Evolutionary conservation across 1,140 invertebrate species (phyloP), one percentile per base, ranked within the genome.

Genomic region (Delia radicum): DNA sequence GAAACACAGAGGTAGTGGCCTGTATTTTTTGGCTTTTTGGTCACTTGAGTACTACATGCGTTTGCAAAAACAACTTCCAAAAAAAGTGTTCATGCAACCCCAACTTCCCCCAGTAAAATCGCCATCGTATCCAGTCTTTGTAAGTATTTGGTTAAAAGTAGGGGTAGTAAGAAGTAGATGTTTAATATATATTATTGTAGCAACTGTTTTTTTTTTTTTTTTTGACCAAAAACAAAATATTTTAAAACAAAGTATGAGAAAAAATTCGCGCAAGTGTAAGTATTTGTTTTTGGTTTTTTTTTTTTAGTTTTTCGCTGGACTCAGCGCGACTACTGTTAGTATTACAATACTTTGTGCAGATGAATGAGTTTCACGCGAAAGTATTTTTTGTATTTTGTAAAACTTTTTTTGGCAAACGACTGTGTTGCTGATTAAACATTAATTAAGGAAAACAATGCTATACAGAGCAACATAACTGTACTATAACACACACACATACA

Each of bases 381-480:
- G 48, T 55, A 21, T 55, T 55, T 55, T 55, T 55, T 55, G 5
- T 21, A 3, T 67, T 67, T 29, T 29, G 63, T 67, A 18, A 29
- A 24, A 18, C 26, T 24, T 62, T 65, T 63, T 65, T 65, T 65
- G 12, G 24, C 26, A 28, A 28, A 65, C 15, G 24, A 67, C 63
- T 67, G 82, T 82, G 80, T 80, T 84, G 82, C 82, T 84, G 82
- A 84, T 84, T 84, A 84, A 84, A 84, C 82, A 84, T 84, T 84
- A 84, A 84, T 84, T 84, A 84, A 84, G 82, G 82, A 84, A 83
- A 84, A 84, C 82, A 84, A 84, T 84, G 82, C 82, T 61, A 31
- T 42, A 37, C 10, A 67, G 3, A 67, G 31, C 29, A 31, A 31
- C 63, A 67, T 31, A 67, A 67, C 63, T 67, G 63, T 67, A 67